Base-by-base conservation (phyloP, 2,888 invertebrate species). In the Epistrophella euchroma region DNA sequence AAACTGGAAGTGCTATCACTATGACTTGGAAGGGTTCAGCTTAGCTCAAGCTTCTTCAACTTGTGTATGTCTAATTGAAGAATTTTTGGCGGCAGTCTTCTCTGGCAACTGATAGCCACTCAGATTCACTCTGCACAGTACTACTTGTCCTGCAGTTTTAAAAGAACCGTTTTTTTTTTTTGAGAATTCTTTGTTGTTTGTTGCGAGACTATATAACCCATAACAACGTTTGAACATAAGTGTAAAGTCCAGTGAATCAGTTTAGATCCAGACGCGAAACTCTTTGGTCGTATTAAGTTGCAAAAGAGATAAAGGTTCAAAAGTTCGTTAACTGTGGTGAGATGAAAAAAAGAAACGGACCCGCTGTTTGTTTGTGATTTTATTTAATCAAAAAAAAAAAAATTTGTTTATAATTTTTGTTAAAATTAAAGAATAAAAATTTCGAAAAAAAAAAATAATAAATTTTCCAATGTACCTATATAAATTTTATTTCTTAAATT, bases 81-180 rank as follows among this genome's bases (percentile, higher is more conserved):
- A 73, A 76, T 81, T 85, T 84, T 85, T 85, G 85, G 85, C 85
- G 85, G 85, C 72, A 85, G 80, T 85, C 80, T 77, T 73, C 81
- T 76, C 76, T 22, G 73, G 73, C 85, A 85, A 72, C 85, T 85
- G 85, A 85, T 85, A 76, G 81, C 81, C 68, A 81, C 76, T 77
- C 76, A 77, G 73, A 73, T 84, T 19, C 35, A 50, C 73, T 76
- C 76, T 47, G 66, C 22, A 55, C 73, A 47, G 17, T 4, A 17
- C 25, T 62, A 32, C 55, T 68, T 56, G 50, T 58, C 58, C 45
- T 68, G 32, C 25, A 58, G 47, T 35, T 35, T 50, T 22, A 22
- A 19, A 64, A 71, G 66, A 71, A 80, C 79, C 52, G 75, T 79
- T 80, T 13, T 10, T 45, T 3, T 2, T 25, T n/a, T n/a, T n/a